Evolutionary conservation across 2,888 invertebrate species (phyloP), one percentile per base, ranked within the genome.

Genomic region (Romanomermis culicivorax): DNA sequence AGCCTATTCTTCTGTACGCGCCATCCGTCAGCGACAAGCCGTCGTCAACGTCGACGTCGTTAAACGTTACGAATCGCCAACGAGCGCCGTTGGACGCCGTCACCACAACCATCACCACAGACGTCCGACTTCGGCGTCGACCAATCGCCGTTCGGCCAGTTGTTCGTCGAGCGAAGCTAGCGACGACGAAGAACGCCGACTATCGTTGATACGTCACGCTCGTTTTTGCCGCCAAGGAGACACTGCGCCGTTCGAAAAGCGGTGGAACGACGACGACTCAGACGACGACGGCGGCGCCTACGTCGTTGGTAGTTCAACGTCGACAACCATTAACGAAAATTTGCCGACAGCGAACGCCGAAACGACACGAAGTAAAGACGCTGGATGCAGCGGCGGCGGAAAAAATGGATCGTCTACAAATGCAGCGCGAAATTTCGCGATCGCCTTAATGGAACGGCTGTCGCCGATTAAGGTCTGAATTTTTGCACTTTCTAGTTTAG

Each of bases 151-250:
- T 2, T 56, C 53, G 7, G 68, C 85, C 3, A 87, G 87, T 53
- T 88, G 88, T 68, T 87, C 87, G 63, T 88, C 87, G 53, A 88
- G 88, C 0, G 89, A 91, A 70, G 83, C 89, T 3, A 87, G 87
- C 57, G 88, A 88, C 69, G 75, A 75, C 57, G 84, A 24, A 3
- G 53, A 53, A 11, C 26, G 29, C 7, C 53, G 53, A 3, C 29
- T 53, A 24, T 24, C 25, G n/a, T 24, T 55, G 2, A 20, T 55
- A 4, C 26, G 42, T 24, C n/a, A n/a, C n/a, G 14, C 30, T 48
- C 58, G 51, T 4, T 54, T 48, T 17, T 23, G 49, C 25, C 43
- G 58, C 27, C 57, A 58, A 48, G 58, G 62, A 52, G 61, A 63
- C 24, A 59, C 61, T 26, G 59, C 60, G 17, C 54, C 58, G 30